These are phyloP conservation scores for Colostygia pectinataria DNA, from an alignment of 2,888 invertebrate genomes.

Conservation along the genomic window DNA sequence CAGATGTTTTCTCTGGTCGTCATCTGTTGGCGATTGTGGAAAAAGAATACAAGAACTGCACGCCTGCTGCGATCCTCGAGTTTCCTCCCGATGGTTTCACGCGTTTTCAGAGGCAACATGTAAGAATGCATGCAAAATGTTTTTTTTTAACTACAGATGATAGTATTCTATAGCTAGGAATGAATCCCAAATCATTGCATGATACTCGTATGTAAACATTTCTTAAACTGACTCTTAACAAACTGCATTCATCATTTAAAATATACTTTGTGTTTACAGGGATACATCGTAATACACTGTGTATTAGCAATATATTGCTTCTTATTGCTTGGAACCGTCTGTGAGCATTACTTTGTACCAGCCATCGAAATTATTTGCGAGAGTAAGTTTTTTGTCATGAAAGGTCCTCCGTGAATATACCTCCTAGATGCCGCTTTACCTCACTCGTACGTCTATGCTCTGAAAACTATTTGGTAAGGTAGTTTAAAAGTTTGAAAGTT, in stretches of 20 bases:
- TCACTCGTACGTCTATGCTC: too few species aligned
- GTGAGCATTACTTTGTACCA: conserved; percentile 95
- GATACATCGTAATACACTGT: conserved; percentile 87
- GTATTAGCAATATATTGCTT: conserved; percentile 87
- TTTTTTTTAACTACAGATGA: too few species aligned
- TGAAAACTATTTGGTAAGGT: too few species aligned
- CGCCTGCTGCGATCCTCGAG: conserved; percentile 89
- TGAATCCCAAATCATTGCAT: too few species aligned
- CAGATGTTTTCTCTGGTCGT: conserved; percentile 42
- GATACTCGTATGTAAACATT: too few species aligned
- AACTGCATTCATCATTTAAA: too few species aligned
- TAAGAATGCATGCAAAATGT: too few species aligned
- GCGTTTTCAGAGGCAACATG: conserved; percentile 84
- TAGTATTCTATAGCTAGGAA: too few species aligned
- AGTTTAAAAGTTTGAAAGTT: too few species aligned
- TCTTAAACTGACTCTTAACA: too few species aligned
- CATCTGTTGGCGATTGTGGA: conserved; percentile 53
- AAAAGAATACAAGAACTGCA: conserved; percentile 79
- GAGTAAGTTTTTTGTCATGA: conserved; percentile 86
- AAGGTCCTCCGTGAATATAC: too few species aligned
- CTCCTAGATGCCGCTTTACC: too few species aligned
- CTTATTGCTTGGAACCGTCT: conserved; percentile 89
- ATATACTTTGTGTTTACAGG: conserved; percentile 59
- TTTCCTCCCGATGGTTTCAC: conserved; percentile 91
- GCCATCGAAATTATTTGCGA: conserved; percentile 91